Percentiles rank a stretch among this genome's conserved stretches.
phyloP scores from a whole-genome alignment of 2,888 invertebrate genomes.

The Conistra vaccinii region DNA sequence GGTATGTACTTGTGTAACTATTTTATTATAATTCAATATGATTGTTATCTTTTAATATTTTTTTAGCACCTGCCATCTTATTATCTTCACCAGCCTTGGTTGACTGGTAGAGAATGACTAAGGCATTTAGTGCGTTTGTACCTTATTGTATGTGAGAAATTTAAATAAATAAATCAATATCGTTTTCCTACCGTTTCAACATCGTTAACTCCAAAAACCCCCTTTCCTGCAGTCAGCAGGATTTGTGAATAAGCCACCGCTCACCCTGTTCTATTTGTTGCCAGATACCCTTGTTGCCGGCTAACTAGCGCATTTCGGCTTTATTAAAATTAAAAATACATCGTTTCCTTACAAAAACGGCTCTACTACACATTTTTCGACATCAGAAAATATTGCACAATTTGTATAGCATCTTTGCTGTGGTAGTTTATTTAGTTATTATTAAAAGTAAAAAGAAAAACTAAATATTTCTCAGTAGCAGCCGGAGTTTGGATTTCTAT shows the following conservation, averaged over 20 bases:
- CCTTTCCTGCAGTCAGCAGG: conserved; percentile 81
- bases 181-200: conserved; percentile 57
- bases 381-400: conserved; percentile 2
- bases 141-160: no score
- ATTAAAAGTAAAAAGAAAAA: neutral
- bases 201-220: conserved; percentile 65
- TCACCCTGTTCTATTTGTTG: conserved; percentile 83
- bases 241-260: conserved; percentile 86
- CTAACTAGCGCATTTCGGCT: conserved; percentile 72
- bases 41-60: no score
- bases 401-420: conserved; percentile 13
- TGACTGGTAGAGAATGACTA: no score
- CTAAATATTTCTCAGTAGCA: neutral
- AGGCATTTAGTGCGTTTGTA: no score
- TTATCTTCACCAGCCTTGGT: no score
- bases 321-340: conserved; percentile 75
- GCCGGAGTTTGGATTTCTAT: neutral
- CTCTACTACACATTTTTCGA: conserved; percentile 17
- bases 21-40: no score
- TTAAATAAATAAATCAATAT: no score
- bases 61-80: no score
- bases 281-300: conserved; percentile 77
- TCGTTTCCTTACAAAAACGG: conserved; percentile 42
- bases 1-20: no score
- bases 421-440: neutral